Percentiles rank a stretch among this genome's conserved stretches.
Evolutionary conservation across 2,113 vertebrate species (phyloP).

Genomic region (Eurystomus gularis): DNA sequence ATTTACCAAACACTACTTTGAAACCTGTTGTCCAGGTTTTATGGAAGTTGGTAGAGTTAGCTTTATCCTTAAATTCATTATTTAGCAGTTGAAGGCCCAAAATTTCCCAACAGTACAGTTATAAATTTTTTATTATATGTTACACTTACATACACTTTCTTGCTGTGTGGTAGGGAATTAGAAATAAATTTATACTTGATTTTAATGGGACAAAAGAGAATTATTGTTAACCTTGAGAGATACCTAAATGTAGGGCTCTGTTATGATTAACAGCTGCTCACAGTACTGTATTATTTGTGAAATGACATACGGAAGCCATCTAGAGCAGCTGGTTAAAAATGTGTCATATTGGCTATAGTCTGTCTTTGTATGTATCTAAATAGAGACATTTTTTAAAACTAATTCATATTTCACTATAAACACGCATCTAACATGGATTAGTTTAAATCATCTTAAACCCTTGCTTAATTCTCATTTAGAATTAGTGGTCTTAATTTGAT

Average conservation of each 20-base stretch:
- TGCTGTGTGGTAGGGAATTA: not conserved
- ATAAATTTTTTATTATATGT: not conserved
- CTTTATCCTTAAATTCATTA: not conserved
- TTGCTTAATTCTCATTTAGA: not conserved
- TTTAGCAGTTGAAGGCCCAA: not conserved
- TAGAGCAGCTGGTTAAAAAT: not conserved
- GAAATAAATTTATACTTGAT: not conserved
- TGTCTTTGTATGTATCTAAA: not conserved
- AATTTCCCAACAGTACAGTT: not conserved
- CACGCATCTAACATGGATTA: not conserved
- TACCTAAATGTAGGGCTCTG: not conserved
- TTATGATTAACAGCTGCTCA: not conserved
- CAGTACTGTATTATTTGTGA: not conserved
- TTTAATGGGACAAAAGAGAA: not conserved
- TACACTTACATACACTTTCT: rapidly evolving
- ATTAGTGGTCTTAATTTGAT: not conserved
- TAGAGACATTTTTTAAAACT: not conserved
- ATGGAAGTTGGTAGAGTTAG: not conserved
- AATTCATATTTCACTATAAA: not conserved
- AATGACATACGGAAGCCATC: not conserved
- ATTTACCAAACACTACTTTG: not conserved
- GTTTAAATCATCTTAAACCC: not conserved
- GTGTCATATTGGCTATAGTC: not conserved
- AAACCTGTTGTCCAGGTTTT: not conserved
- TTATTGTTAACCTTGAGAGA: not conserved